Conservation (phyloP, 2,888 invertebrate genomes). For the Ctenicera cuprea region DNA sequence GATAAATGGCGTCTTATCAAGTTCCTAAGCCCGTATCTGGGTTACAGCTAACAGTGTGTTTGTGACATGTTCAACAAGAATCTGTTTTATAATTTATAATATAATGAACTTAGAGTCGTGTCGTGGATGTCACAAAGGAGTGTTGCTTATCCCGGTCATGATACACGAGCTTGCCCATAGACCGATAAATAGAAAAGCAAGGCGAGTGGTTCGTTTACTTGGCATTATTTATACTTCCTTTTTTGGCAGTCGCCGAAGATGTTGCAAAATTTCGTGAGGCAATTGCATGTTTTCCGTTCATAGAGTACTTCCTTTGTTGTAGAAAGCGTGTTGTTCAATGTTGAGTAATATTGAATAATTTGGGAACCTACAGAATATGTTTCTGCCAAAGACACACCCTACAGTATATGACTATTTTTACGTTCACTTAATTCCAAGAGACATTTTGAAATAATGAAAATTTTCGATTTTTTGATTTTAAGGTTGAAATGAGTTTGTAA, state of each 20-base stretch:
- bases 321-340: slow-evolving; percentile 14
- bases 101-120: slow-evolving; percentile 43
- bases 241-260: slow-evolving; percentile 9
- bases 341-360: slow-evolving; percentile 15
- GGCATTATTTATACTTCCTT: slow-evolving; percentile 19
- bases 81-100: slow-evolving; percentile 60
- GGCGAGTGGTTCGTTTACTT: slow-evolving; percentile 7
- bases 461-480: too few relatives aligned
- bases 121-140: slow-evolving; percentile 55
- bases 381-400: neutral
- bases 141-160: slow-evolving; percentile 50
- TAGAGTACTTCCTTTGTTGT: slow-evolving; percentile 20
- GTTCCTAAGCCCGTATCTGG: slow-evolving; percentile 40
- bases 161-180: slow-evolving; percentile 17
- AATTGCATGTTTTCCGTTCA: slow-evolving; percentile 18
- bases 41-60: slow-evolving; percentile 60
- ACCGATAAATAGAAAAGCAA: slow-evolving; percentile 26
- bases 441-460: too few relatives aligned
- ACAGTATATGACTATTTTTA: neutral
- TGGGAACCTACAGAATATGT: neutral
- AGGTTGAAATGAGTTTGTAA: too few relatives aligned
- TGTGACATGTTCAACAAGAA: slow-evolving; percentile 62
- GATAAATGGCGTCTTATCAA: slow-evolving; percentile 36
- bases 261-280: slow-evolving; percentile 24
- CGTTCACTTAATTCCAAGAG: neutral